These are phyloP conservation scores for Melopsittacus undulatus DNA, from an alignment of 2,797 vertebrate genomes.

Conservation along the genomic window DNA sequence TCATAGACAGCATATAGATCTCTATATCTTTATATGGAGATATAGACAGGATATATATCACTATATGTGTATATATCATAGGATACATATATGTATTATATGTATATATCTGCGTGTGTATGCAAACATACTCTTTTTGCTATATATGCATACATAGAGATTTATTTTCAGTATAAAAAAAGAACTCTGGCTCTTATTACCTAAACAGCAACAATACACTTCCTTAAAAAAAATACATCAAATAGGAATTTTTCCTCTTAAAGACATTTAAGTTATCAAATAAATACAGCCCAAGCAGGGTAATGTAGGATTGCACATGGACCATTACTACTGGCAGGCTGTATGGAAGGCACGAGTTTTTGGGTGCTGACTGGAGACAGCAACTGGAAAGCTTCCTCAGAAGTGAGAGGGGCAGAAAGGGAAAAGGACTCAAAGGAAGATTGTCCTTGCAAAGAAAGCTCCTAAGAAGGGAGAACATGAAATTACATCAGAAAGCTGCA, in stretches of 20 bases:
- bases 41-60: not conserved
- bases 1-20: not conserved
- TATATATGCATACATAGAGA: not conserved
- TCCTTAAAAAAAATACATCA: not conserved
- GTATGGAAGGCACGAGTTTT: not conserved
- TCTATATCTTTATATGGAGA: not conserved
- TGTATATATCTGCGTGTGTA: fast-evolving
- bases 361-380: not conserved
- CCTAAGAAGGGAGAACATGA: not conserved
- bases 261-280: not conserved
- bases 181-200: not conserved
- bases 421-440: not conserved
- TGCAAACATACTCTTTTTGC: too few relatives aligned
- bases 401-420: not conserved
- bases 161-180: not conserved
- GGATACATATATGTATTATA: not conserved
- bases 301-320: not conserved
- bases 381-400: not conserved
- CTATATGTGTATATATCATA: too few relatives aligned
- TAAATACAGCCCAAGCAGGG: not conserved
- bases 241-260: not conserved
- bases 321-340: not conserved
- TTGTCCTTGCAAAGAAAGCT: not conserved
- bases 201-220: not conserved
- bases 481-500: not conserved